Percentiles rank a stretch among this genome's conserved stretches.
These are phyloP conservation scores for Alexandromys fortis DNA, from an alignment of 2,113 vertebrate species.

Conservation along the genomic window DNA sequence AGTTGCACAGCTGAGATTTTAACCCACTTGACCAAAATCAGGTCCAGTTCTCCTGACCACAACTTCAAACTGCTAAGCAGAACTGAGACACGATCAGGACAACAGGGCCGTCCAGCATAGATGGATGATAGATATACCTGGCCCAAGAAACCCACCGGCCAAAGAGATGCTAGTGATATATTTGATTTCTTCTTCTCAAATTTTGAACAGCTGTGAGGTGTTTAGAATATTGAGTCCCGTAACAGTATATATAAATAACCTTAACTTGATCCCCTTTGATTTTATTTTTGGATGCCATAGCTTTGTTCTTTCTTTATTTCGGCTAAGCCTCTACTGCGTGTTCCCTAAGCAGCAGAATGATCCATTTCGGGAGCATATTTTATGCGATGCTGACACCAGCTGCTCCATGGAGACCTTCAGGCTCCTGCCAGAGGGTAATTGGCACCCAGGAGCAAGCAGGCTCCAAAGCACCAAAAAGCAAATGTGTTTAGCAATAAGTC, in stretches of 20 bases:
- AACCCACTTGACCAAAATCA: neutral
- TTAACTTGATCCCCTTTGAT: constrained; percentile 82
- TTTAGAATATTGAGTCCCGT: constrained; percentile 67
- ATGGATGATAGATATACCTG: constrained; percentile 19
- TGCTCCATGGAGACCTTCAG: constrained; percentile 79
- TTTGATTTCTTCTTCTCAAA: constrained; percentile 74
- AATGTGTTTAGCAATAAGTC: constrained; percentile 65
- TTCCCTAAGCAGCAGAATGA: constrained; percentile 75
- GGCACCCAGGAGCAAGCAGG: constrained; percentile 63
- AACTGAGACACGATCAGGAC: neutral
- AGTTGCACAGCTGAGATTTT: neutral
- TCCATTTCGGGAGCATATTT: constrained; percentile 76
- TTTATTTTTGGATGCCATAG: constrained; percentile 84
- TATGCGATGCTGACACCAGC: constrained; percentile 76
- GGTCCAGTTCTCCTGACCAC: neutral
- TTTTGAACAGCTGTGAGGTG: constrained; percentile 70
- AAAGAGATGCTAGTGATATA: constrained; percentile 47
- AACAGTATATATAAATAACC: constrained; percentile 82
- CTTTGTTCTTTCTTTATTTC: constrained; percentile 85
- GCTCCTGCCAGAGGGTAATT: constrained; percentile 80
- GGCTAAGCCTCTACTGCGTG: constrained; percentile 76
- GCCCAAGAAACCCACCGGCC: neutral
- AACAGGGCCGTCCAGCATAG: neutral
- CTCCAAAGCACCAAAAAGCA: constrained; percentile 63
- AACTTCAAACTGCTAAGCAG: neutral